These are phyloP conservation scores for Oreochromis spilurus DNA, from an alignment of 2,113 vertebrate genomes.

Conservation along the genomic window DNA sequence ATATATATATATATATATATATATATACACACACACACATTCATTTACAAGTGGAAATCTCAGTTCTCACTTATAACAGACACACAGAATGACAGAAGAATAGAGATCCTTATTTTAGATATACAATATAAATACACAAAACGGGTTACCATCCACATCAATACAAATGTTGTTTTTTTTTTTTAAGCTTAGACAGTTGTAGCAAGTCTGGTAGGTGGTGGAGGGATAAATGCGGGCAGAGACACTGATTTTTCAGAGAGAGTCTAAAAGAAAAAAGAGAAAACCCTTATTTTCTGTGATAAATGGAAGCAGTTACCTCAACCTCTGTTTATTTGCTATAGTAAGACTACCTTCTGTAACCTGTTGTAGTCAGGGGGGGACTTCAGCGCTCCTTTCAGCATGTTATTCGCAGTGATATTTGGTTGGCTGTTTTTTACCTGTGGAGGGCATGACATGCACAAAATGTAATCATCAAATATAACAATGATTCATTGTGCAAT, in stretches of 20 bases:
- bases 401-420: conserved; percentile 17
- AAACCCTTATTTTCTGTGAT: neutral
- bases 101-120: neutral
- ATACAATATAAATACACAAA: neutral
- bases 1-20: fast-evolving
- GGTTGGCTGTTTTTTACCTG: conserved; percentile 40
- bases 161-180: neutral
- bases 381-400: conserved; percentile 31
- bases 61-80: neutral
- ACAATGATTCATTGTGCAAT: neutral
- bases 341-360: conserved; percentile 18
- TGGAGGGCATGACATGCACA: neutral
- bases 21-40: fast-evolving
- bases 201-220: conserved; percentile 58
- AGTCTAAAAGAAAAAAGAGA: conserved; percentile 21
- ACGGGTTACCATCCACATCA: neutral
- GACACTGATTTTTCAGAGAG: conserved; percentile 30
- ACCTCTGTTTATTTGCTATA: neutral
- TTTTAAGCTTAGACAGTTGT: conserved; percentile 59
- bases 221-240: conserved; percentile 49
- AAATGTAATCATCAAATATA: neutral
- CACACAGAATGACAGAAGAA: neutral
- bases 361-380: conserved; percentile 53
- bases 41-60: neutral
- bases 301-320: neutral